Percentiles rank a stretch among this genome's conserved stretches.
Evolutionary conservation across 2,113 vertebrate species (phyloP).

Genomic region (Nyctereutes procyonoides): DNA sequence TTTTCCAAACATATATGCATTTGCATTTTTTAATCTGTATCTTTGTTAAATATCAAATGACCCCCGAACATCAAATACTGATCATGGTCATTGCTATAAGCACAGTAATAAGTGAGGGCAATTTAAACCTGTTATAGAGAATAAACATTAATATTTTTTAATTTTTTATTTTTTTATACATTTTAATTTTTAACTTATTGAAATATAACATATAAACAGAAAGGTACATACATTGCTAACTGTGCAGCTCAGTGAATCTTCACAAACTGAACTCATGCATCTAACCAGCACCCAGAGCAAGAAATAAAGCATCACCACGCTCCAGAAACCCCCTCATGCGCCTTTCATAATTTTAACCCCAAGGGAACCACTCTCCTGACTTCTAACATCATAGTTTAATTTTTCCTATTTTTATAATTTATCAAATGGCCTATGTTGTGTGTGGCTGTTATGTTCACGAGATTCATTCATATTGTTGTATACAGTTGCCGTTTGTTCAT

Average conservation of each 20-base stretch:
- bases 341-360: slow-evolving; percentile 14
- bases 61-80: not conserved
- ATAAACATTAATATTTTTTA: not conserved
- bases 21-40: slow-evolving; percentile 19
- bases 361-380: not conserved
- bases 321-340: not conserved
- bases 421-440: not conserved
- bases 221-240: not conserved
- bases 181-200: not conserved
- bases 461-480: not conserved
- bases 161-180: not conserved
- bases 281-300: not conserved
- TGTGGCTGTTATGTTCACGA: not conserved
- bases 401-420: not conserved
- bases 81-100: not conserved
- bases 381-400: slow-evolving; percentile 1
- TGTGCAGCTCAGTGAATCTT: not conserved
- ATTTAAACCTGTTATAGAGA: not conserved
- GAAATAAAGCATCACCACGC: not conserved
- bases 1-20: slow-evolving; percentile 31
- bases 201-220: not conserved
- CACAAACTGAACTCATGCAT: not conserved
- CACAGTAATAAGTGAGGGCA: not conserved
- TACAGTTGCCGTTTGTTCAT: not conserved
- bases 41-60: slow-evolving; percentile 15